A percentile compares a stretch with the other conserved stretches of the same genome.
Conservation (phyloP, 2,797 vertebrate genomes). For the Yasuhikotakia modesta region DNA sequence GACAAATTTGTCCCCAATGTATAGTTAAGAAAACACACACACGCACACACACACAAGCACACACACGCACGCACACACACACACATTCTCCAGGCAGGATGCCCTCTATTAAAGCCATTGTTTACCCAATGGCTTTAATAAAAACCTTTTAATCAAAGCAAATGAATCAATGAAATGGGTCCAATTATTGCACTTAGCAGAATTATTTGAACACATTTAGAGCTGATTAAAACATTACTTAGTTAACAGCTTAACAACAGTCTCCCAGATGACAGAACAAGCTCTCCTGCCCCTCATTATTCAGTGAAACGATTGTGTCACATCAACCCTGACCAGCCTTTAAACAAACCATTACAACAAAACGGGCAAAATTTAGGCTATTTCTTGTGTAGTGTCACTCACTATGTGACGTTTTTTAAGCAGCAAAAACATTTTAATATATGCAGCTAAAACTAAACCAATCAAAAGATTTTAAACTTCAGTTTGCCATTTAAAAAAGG, state of each 20-base stretch:
- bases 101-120: slow-evolving; percentile 32
- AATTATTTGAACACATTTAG: slow-evolving; percentile 43
- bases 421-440: background rate
- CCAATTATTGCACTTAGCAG: slow-evolving; percentile 48
- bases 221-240: slow-evolving; percentile 33
- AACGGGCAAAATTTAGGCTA: background rate
- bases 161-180: slow-evolving; percentile 41
- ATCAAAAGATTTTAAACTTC: background rate
- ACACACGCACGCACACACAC: slow-evolving; percentile 5
- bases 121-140: slow-evolving; percentile 44
- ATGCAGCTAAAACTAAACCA: background rate
- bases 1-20: too few species aligned
- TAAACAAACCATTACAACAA: background rate
- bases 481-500: background rate
- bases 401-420: too few species aligned
- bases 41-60: background rate
- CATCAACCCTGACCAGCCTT: slow-evolving; percentile 2
- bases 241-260: background rate
- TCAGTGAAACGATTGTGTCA: background rate
- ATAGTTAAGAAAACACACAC: too few species aligned
- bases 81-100: background rate
- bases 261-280: slow-evolving; percentile 25
- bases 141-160: slow-evolving; percentile 53
- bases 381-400: background rate
- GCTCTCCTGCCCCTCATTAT: slow-evolving; percentile 33